Base-by-base conservation (phyloP, 2,888 invertebrate species). In the Augiades crinisus region DNA sequence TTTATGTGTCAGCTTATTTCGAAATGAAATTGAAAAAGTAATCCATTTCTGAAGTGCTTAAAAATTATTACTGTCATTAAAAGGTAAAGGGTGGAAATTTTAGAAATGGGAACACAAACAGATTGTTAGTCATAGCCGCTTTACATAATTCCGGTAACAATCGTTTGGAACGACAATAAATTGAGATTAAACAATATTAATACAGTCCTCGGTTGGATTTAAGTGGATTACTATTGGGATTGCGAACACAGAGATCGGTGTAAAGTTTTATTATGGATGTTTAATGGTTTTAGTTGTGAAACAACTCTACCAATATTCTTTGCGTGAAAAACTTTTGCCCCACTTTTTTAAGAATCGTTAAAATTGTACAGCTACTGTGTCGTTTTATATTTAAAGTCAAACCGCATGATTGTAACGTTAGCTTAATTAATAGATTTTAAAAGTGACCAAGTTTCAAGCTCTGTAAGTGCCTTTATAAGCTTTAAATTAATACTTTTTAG, bases 161-260 rank as follows among this genome's bases (percentile, higher is more conserved):
- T 44, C 34, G 50, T 30, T 41, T 50, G 43, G 36, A 36, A 37
- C 34, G 12, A 27, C 43, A 43, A 43, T 50, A 50, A 50, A 50
- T 50, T 36, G 27, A 50, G 43, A 44, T 50, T 50, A 50, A 44
- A 14, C 37, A 44, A 44, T 44, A 50, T 30, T 50, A 50, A 44
- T 50, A 50, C 36, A 37, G 50, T 21, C 19, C 43, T 30, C 24
- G 36, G 37, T 21, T 50, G 34, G 43, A 17, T 50, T 50, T 44
- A 50, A 50, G 36, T 50, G 50, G 44, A 43, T 50, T 44, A 50
- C 50, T 37, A 36, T 24, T 13, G 41, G 50, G 41, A 50, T 50
- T 50, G 43, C 36, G 44, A 44, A 44, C 43, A 50, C 50, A 12
- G 43, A 22, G 27, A 7, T 22, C 7, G 16, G 33, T 21, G 43